These are phyloP conservation scores for Acromyrmex echinatior DNA, from an alignment of 1,140 invertebrate species.

Conservation along the genomic window DNA sequence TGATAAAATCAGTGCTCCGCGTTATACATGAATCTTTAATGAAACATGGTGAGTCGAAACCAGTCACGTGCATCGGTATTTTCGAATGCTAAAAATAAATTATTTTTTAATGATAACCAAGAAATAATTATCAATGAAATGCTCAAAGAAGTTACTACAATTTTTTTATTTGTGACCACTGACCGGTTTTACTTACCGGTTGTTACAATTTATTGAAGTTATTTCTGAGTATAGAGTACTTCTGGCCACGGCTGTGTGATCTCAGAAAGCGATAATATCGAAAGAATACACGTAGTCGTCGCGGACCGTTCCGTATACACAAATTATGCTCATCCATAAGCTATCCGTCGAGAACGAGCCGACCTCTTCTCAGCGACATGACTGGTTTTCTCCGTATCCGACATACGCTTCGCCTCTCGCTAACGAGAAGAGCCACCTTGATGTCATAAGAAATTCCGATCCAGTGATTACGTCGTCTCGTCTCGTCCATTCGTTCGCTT, in stretches of 20 bases:
- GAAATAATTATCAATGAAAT: neutral
- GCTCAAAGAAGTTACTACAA: neutral
- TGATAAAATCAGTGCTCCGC: neutral
- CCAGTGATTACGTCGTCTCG: conserved; percentile 61
- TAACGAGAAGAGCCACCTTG: conserved; percentile 60
- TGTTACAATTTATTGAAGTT: conserved; percentile 21
- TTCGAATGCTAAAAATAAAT: neutral
- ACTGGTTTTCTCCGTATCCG: conserved; percentile 23
- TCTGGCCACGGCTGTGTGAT: neutral
- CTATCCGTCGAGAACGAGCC: conserved; percentile 30
- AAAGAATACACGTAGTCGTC: conserved; percentile 1
- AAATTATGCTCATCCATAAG: conserved; percentile 56
- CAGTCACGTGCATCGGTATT: neutral
- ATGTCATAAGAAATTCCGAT: conserved; percentile 60
- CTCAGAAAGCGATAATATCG: conserved; percentile 20
- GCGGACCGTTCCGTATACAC: conserved; percentile 13
- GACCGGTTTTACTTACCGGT: neutral
- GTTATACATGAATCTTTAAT: neutral
- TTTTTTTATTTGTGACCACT: neutral
- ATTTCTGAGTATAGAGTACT: neutral
- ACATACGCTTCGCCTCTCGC: conserved; percentile 29
- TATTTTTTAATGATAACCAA: neutral
- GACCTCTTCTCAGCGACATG: conserved; percentile 25
- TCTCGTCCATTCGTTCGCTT: neutral
- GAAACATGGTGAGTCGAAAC: neutral